Conservation (phyloP, 1,140 invertebrate species). For the Zophobas morio region DNA sequence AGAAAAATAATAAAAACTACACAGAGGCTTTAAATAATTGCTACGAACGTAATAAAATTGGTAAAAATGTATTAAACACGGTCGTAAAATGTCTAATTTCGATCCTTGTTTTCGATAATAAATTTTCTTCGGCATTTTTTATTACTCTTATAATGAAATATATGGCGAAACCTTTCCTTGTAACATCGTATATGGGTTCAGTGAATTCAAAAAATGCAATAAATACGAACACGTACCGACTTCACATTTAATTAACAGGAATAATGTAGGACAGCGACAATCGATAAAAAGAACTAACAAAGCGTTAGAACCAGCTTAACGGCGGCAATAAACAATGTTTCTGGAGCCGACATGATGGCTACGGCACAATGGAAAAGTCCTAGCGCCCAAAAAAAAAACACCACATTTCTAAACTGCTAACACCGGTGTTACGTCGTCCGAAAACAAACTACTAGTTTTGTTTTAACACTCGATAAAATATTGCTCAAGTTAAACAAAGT, state of each 20-base stretch:
- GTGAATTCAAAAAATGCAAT: not conserved
- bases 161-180: conserved; percentile 1
- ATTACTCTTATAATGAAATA: not conserved
- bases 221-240: no score
- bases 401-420: no score
- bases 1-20: conserved; percentile 17
- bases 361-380: no score
- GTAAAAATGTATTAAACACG: conserved; percentile 22
- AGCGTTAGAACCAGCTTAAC: no score
- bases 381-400: no score
- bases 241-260: no score
- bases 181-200: not conserved
- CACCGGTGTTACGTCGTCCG: no score
- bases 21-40: conserved; percentile 8
- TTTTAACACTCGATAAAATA: not conserved
- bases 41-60: conserved; percentile 17
- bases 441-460: not conserved
- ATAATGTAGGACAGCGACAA: no score
- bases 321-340: no score
- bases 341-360: no score
- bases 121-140: conserved; percentile 10
- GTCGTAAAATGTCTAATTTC: conserved; percentile 18
- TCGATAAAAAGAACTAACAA: no score
- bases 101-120: conserved; percentile 6
- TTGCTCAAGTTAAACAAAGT: not conserved